phyloP scores from a whole-genome alignment of 2,888 invertebrate genomes.

The Drosophila setosimentum region DNA sequence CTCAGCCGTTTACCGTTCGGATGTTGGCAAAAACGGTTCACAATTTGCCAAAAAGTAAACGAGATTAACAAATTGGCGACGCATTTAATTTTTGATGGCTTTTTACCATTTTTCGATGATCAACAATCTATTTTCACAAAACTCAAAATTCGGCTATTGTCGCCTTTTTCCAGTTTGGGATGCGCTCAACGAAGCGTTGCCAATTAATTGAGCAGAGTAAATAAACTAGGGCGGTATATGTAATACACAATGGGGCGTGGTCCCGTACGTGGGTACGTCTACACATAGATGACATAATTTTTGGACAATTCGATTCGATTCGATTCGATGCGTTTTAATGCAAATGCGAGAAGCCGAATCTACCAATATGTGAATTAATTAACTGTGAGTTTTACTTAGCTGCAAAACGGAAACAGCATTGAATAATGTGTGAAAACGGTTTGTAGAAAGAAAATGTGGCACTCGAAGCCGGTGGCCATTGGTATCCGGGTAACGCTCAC shows the following conservation, averaged over 20 bases:
- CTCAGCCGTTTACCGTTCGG: conserved; percentile 30
- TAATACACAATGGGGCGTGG: conserved; percentile 35
- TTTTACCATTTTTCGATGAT: conserved; percentile 46
- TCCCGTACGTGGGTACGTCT: conserved; percentile 7
- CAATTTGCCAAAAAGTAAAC: conserved; percentile 33
- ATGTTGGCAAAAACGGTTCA: conserved; percentile 34
- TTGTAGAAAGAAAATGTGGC: conserved; percentile 5
- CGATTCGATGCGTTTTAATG: conserved; percentile 53
- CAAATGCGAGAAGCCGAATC: conserved; percentile 25
- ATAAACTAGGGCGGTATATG: conserved; percentile 23
- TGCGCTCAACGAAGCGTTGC: conserved; percentile 56
- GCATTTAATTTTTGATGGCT: conserved; percentile 44
- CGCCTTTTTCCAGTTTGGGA: conserved; percentile 22
- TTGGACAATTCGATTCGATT: conserved; percentile 29
- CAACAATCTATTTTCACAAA: conserved; percentile 23
- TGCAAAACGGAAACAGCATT: conserved; percentile 61
- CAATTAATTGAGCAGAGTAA: conserved; percentile 62
- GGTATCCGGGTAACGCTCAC: conserved; percentile 50
- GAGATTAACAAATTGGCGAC: conserved; percentile 39
- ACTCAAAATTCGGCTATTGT: conserved; percentile 26
- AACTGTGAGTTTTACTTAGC: conserved; percentile 57
- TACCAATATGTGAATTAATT: conserved; percentile 65
- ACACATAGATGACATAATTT: conserved; percentile 64
- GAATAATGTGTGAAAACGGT: conserved; percentile 57
- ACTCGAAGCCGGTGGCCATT: not conserved